phyloP scores from a whole-genome alignment of 2,888 invertebrate genomes.

The Ennomos quercinarius region DNA sequence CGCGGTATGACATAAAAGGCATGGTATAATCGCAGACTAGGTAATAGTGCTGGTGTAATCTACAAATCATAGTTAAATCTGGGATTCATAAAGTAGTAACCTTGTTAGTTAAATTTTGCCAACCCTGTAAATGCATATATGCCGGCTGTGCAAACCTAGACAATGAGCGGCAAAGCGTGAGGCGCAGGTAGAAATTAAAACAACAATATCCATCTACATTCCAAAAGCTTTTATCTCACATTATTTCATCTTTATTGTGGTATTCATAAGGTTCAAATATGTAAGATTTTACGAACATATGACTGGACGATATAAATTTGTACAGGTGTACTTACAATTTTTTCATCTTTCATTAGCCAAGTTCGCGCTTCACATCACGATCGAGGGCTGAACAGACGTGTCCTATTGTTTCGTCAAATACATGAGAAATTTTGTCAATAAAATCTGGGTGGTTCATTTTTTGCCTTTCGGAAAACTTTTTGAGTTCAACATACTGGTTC shows the following conservation, averaged over 20 bases:
- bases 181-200: conserved; percentile 77
- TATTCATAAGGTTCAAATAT: conserved; percentile 39
- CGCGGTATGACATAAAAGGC: no score
- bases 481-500: conserved; percentile 42
- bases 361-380: conserved; percentile 84
- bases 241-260: conserved; percentile 41
- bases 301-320: conserved; percentile 47
- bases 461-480: conserved; percentile 48
- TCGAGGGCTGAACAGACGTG: conserved; percentile 76
- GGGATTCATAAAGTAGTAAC: not conserved
- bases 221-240: conserved; percentile 18
- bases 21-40: no score
- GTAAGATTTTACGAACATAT: conserved; percentile 2
- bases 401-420: conserved; percentile 81
- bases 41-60: no score
- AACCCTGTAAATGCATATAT: conserved; percentile 69
- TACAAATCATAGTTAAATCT: no score
- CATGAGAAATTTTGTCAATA: conserved; percentile 80
- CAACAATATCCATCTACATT: conserved; percentile 47
- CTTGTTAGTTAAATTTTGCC: conserved; percentile 43
- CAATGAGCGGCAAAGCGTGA: conserved; percentile 73
- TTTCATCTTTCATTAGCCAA: conserved; percentile 82
- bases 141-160: conserved; percentile 81
- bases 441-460: conserved; percentile 72
- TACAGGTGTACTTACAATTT: conserved; percentile 72